These are phyloP conservation scores for Homalodisca vitripennis DNA, from an alignment of 1,140 invertebrate genomes.

Conservation along the genomic window DNA sequence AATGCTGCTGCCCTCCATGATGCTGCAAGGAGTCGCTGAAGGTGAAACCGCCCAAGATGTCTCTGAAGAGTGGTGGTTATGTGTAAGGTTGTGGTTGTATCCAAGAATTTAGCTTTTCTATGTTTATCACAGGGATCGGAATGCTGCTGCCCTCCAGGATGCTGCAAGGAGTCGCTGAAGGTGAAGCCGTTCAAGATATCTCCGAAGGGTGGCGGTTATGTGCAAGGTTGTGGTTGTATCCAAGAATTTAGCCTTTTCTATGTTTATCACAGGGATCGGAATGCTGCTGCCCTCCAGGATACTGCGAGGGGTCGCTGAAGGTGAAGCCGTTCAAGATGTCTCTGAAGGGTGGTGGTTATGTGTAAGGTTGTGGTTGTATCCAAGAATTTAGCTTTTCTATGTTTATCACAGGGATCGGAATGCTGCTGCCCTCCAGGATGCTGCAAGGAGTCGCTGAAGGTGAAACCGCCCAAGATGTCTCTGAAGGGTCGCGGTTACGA, in stretches of 20 bases:
- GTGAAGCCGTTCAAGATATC: not conserved
- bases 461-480: not conserved
- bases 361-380: not conserved
- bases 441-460: not conserved
- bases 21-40: no score
- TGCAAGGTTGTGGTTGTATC: not conserved
- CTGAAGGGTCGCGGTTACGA: not conserved
- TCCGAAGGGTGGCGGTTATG: not conserved
- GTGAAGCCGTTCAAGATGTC: no score
- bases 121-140: not conserved
- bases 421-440: not conserved
- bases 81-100: not conserved
- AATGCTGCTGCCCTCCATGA: no score
- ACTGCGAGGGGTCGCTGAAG: no score
- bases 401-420: not conserved
- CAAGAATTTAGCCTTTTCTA: not conserved
- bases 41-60: no score
- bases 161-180: not conserved
- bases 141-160: not conserved
- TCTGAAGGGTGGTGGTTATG: no score
- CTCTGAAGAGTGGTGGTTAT: no score
- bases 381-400: not conserved
- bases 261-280: not conserved
- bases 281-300: no score
- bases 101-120: not conserved